Conservation (phyloP, 2,113 vertebrate species). For the Leucosticte australis region DNA sequence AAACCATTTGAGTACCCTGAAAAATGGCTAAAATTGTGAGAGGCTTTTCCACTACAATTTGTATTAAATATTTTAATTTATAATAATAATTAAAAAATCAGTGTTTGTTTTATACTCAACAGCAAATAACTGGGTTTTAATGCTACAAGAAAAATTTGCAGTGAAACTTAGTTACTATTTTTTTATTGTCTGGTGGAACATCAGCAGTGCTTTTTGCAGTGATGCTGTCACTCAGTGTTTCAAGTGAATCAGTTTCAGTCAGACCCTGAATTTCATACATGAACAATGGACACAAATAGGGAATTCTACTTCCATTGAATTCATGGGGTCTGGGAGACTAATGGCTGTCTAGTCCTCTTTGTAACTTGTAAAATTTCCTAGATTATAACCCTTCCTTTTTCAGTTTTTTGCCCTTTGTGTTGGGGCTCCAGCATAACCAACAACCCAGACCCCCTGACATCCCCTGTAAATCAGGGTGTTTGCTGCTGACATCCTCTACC, state of each 20-base stretch:
- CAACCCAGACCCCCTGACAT: background rate
- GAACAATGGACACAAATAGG: background rate
- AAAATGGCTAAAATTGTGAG: background rate
- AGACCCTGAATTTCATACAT: background rate
- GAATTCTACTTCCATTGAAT: background rate
- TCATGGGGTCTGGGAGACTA: background rate
- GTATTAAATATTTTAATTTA: background rate
- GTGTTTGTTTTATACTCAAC: background rate
- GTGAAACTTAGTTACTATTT: background rate
- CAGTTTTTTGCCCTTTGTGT: background rate
- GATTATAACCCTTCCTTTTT: background rate
- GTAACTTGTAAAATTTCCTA: background rate
- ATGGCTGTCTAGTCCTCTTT: no score
- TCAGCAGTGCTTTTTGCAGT: background rate
- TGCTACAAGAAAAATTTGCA: background rate
- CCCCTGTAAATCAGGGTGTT: background rate
- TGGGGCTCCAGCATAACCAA: background rate
- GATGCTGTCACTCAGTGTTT: background rate
- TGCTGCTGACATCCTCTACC: background rate
- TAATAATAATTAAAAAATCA: background rate
- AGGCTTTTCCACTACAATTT: background rate
- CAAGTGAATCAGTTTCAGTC: background rate
- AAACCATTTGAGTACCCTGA: background rate
- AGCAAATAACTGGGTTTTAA: background rate
- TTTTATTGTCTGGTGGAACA: background rate